Percentiles rank a stretch among this genome's conserved stretches.
These are phyloP conservation scores for Antheraea pernyi DNA, from an alignment of 1,140 invertebrate species.

Conservation along the genomic window DNA sequence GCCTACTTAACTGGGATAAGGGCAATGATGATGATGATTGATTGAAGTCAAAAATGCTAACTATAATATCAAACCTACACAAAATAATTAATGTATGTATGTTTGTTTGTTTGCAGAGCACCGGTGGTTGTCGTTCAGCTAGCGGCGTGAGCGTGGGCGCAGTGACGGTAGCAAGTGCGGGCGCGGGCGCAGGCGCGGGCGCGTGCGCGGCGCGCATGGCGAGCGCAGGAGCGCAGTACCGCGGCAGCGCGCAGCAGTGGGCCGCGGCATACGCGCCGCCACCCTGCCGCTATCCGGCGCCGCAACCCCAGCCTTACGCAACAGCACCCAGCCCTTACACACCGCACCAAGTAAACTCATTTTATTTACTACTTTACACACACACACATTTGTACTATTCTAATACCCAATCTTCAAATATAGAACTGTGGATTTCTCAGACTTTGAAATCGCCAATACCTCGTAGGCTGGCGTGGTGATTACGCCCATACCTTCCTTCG, in stretches of 20 bases:
- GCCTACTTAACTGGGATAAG: too few species aligned
- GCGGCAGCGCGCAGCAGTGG: conserved; percentile 71
- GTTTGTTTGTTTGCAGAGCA: conserved; percentile 48
- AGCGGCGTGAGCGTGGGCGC: conserved; percentile 51
- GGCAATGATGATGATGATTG: too few species aligned
- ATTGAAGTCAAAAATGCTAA: too few species aligned
- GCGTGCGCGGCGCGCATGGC: conserved; percentile 72
- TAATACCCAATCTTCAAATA: too few species aligned
- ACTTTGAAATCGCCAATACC: too few species aligned
- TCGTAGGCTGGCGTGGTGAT: too few species aligned
- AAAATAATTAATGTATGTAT: not conserved
- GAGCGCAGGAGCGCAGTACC: conserved; percentile 72
- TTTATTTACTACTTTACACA: not conserved
- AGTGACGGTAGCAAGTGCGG: conserved; percentile 60
- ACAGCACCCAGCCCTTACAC: conserved; percentile 63
- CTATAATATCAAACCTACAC: too few species aligned
- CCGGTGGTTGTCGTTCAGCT: conserved; percentile 64
- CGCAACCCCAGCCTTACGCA: conserved; percentile 67
- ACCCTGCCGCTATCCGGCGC: conserved; percentile 75
- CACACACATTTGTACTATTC: too few species aligned
- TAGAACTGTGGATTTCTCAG: too few species aligned
- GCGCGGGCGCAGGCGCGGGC: conserved; percentile 20
- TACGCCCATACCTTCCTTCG: too few species aligned
- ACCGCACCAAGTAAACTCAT: conserved; percentile 59
- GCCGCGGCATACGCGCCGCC: conserved; percentile 67